phyloP scores from a whole-genome alignment of 1,140 invertebrate genomes.

The Aphis gossypii region DNA sequence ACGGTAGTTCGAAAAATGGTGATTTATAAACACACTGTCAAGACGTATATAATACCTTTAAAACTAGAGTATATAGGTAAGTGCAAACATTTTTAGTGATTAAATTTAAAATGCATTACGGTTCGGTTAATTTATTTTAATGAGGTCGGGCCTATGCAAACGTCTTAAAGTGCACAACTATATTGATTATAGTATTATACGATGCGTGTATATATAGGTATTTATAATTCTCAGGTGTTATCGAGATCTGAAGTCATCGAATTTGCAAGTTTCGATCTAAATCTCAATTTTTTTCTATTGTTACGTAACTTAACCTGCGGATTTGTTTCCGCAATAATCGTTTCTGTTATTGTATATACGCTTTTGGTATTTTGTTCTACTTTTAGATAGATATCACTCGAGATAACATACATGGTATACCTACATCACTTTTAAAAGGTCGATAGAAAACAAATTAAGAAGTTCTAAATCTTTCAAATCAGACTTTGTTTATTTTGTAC shows the following conservation, averaged over 20 bases:
- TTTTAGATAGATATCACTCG: background rate
- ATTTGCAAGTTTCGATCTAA: background rate
- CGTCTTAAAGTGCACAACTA: no score
- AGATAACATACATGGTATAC: background rate
- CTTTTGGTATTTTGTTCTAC: background rate
- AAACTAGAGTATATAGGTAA: no score
- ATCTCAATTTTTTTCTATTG: background rate
- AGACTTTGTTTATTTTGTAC: background rate
- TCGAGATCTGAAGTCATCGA: background rate
- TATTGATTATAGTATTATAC: no score
- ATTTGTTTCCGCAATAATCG: background rate
- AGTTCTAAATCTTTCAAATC: background rate
- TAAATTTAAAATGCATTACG: no score
- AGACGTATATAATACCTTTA: no score
- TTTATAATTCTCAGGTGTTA: background rate
- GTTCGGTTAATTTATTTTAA: no score
- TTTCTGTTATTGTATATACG: no score
- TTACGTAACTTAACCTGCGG: no score
- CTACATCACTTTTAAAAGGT: background rate
- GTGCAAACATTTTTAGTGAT: no score
- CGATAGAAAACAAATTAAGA: background rate
- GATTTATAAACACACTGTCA: background rate
- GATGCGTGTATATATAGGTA: no score
- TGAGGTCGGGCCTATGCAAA: no score
- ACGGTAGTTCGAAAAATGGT: background rate